These are phyloP conservation scores for Folsomia candida DNA, from an alignment of 2,888 invertebrate genomes.

Conservation along the genomic window DNA sequence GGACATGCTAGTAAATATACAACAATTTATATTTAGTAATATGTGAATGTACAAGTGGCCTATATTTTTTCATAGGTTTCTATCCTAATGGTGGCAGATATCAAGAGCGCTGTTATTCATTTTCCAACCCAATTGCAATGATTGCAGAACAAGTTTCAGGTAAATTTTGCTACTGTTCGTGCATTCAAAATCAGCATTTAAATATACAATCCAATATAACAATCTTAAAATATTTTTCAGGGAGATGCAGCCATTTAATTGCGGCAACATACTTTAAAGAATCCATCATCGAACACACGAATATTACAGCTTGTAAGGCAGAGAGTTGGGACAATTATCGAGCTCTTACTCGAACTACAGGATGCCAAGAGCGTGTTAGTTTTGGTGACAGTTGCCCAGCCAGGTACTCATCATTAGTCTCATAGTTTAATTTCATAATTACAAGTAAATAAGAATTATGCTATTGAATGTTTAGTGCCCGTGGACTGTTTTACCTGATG, in stretches of 20 bases:
- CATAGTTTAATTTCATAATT: neutral
- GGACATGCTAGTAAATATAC: conserved; percentile 28
- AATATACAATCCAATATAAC: neutral
- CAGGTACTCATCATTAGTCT: conserved; percentile 11
- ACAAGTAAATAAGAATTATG: neutral
- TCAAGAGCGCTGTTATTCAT: conserved; percentile 35
- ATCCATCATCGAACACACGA: conserved; percentile 36
- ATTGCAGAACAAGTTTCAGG: conserved; percentile 37
- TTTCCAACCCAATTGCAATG: conserved; percentile 30
- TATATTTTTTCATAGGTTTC: too few species aligned
- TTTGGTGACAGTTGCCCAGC: conserved; percentile 39
- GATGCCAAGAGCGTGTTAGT: conserved; percentile 31
- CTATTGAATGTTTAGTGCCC: conserved; percentile 37
- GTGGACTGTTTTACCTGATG: conserved; percentile 40
- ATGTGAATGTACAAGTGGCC: too few species aligned
- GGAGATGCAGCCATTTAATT: conserved; percentile 41
- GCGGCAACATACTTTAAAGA: conserved; percentile 37
- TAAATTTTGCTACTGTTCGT: neutral
- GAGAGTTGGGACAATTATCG: conserved; percentile 36
- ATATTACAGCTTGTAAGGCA: conserved; percentile 42
- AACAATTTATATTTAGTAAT: too few species aligned
- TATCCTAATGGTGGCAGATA: conserved; percentile 40
- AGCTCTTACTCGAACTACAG: conserved; percentile 32
- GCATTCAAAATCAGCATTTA: neutral
- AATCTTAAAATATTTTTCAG: conserved; percentile 6